phyloP scores from a whole-genome alignment of 2,797 vertebrate species.

The Melanotaenia boesemani region DNA sequence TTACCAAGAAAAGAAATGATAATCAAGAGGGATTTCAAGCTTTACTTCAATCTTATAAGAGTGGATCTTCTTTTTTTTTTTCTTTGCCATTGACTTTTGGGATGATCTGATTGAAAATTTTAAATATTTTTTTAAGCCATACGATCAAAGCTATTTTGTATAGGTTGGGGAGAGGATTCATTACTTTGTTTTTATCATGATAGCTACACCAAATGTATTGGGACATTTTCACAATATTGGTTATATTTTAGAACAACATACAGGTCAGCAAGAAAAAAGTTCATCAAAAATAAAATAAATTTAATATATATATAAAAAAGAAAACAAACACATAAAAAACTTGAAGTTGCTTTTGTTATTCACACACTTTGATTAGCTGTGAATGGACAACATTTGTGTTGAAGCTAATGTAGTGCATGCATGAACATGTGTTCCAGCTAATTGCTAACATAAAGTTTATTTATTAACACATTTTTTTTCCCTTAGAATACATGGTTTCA shows the following conservation, averaged over 20 bases:
- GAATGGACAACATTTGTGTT: background rate
- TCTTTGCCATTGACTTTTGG: conserved; percentile 55
- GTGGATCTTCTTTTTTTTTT: conserved; percentile 41
- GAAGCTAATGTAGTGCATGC: background rate
- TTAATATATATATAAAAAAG: no score
- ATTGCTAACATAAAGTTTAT: no score
- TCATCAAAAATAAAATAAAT: background rate
- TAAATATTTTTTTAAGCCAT: conserved; percentile 8
- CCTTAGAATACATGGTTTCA: no score
- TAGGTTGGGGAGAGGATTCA: background rate
- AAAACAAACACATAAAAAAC: no score
- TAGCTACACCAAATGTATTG: background rate
- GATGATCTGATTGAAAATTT: conserved; percentile 52
- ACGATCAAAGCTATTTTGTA: background rate
- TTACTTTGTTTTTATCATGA: background rate
- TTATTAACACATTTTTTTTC: no score
- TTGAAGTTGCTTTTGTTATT: background rate
- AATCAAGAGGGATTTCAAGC: conserved; percentile 76
- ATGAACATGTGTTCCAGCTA: background rate
- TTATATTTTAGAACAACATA: background rate
- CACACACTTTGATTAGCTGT: background rate
- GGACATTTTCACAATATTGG: background rate
- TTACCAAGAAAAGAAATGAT: conserved; percentile 79
- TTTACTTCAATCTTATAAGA: conserved; percentile 62
- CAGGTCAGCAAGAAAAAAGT: background rate